Evolutionary conservation across 2,797 vertebrate genomes (phyloP).

Genomic region (Linurgus olivaceus): DNA sequence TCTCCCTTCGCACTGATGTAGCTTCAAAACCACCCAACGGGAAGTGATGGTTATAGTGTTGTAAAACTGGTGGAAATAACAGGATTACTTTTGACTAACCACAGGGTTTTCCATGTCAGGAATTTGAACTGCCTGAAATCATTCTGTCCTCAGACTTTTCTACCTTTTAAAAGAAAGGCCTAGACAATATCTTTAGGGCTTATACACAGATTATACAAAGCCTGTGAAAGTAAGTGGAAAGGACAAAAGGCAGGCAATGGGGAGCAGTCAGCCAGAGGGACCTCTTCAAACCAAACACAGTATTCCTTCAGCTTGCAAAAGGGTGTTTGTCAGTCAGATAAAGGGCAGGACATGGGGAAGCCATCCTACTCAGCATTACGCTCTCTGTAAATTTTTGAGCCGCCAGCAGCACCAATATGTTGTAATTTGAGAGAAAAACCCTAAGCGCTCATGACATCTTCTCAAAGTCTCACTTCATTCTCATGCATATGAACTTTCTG

Average conservation of each 20-base stretch:
- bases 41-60: constrained; percentile 29
- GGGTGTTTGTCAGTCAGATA: background rate
- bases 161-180: background rate
- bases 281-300: background rate
- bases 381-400: background rate
- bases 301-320: background rate
- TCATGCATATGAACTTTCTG: background rate
- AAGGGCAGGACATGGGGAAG: background rate
- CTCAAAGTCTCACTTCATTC: background rate
- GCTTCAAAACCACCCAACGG: background rate
- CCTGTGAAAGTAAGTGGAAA: background rate
- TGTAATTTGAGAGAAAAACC: background rate
- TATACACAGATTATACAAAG: background rate
- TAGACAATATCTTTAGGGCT: background rate
- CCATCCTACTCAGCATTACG: background rate
- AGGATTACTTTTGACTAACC: constrained; percentile 46
- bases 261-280: background rate
- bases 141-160: background rate
- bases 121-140: background rate
- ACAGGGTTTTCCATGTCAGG: constrained; percentile 10
- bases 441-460: background rate
- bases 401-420: background rate
- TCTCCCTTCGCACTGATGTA: background rate
- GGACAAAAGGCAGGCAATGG: background rate
- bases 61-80: constrained; percentile 56